Conservation (phyloP, 30 jellyfish, hydroid and myxozoan genomes). For the Aurelia sp. region DNA sequence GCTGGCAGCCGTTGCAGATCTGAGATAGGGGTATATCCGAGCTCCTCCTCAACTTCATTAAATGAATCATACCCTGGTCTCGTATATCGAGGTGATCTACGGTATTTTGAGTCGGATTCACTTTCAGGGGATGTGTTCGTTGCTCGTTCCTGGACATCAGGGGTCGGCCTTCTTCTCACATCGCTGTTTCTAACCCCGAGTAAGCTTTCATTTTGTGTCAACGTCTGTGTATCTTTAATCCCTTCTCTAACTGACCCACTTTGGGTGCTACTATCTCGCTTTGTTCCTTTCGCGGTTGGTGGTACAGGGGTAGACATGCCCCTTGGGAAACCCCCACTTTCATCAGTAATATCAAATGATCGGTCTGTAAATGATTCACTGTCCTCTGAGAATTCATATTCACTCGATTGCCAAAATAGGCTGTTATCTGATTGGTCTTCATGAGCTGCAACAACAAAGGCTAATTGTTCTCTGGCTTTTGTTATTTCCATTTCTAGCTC, state of each 20-base stretch:
- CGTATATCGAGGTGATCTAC: not conserved
- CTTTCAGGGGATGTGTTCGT: slow-evolving; percentile 62
- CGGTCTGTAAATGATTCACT: slow-evolving; percentile 25
- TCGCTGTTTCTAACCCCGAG: not conserved
- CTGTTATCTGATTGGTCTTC: slow-evolving; percentile 38
- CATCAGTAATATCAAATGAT: slow-evolving; percentile 27
- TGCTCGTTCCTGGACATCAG: slow-evolving; percentile 28
- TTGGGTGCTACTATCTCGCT: not conserved
- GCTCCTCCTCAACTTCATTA: not conserved
- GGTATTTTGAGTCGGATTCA: slow-evolving; percentile 33
- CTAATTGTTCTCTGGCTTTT: slow-evolving; percentile 79
- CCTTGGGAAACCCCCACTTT: slow-evolving; percentile 19
- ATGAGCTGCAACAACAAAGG: slow-evolving; percentile 62
- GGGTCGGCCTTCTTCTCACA: not conserved
- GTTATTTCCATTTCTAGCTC: slow-evolving; percentile 79
- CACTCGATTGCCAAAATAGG: slow-evolving; percentile 48
- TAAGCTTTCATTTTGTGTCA: not conserved
- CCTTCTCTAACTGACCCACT: not conserved
- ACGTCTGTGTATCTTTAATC: not conserved
- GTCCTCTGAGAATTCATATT: slow-evolving; percentile 63
- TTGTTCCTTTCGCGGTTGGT: not conserved
- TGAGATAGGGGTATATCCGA: not conserved
- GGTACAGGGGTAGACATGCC: slow-evolving; percentile 65
- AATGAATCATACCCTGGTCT: not conserved
- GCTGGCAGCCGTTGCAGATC: slow-evolving; percentile 61